Evolutionary conservation across 2,888 invertebrate genomes (phyloP), one percentile per base, ranked within the genome.

Genomic region (Drosophila vallismaia): DNA sequence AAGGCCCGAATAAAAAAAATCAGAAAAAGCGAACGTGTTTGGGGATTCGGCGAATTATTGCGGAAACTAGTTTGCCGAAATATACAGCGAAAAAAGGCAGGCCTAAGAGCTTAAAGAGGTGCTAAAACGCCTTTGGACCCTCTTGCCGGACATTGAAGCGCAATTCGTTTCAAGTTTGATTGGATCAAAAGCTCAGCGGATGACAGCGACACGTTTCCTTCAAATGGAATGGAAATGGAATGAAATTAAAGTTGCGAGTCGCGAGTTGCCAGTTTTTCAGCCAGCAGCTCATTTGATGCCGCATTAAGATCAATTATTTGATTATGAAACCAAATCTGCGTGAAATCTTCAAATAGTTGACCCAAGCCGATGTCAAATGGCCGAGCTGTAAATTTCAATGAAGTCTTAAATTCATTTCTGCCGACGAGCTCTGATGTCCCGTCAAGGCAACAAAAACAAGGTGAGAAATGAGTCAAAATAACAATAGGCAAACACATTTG

Each of bases 221-320:
- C 24, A 29, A 44, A 19, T 28, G 19, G 19, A 19, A 19, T 9
- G 29, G 14, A 42, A 49, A 33, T 42, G 71, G 59, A 57, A 48
- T 52, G 53, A 46, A 56, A 46, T 64, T 46, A 62, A 63, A 48
- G 44, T 42, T 19, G 40, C 19, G 40, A 40, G 14, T 8, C n/a
- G n/a, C n/a, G n/a, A n/a, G n/a, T 68, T 70, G 19, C 2, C 2
- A 19, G 19, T 19, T 19, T 19, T 70, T 58, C 50, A 45, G 64
- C 58, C 50, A 50, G 42, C 69, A 69, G 48, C 76, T 74, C 76
- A 81, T 87, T 88, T 85, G 88, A 80, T 77, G 88, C 78, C 89
- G 89, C 88, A 89, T 90, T 90, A 90, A 90, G 91, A 90, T 90
- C 89, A 89, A 90, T 90, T 90, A 90, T 90, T 89, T 90, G 90